Conservation (phyloP, 2,113 vertebrate species). For the Colossoma macropomum region DNA sequence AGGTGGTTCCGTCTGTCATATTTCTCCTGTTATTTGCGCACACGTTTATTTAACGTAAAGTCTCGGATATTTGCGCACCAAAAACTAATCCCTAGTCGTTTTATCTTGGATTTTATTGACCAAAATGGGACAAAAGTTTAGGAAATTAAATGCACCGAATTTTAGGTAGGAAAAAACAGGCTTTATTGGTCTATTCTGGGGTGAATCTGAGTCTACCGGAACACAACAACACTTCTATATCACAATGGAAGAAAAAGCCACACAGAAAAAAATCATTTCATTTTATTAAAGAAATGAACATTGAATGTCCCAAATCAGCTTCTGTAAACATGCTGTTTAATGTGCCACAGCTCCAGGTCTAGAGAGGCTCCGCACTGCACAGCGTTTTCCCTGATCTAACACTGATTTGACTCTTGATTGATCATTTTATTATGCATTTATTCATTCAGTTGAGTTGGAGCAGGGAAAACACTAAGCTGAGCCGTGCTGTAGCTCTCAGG, state of each 20-base stretch:
- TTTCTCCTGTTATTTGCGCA: conserved; percentile 15
- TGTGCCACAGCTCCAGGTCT: background rate
- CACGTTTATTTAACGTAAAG: background rate
- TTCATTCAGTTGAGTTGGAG: too few species aligned
- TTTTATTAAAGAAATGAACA: conserved; percentile 16
- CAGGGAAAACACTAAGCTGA: too few species aligned
- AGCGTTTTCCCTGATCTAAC: too few species aligned
- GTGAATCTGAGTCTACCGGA: background rate
- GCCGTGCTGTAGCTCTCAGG: too few species aligned
- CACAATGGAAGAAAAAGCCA: too few species aligned
- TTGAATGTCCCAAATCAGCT: background rate
- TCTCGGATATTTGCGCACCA: background rate
- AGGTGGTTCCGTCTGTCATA: conserved; percentile 21
- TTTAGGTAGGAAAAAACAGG: background rate
- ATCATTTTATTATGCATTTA: too few species aligned
- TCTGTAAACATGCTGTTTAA: background rate
- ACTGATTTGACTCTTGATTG: too few species aligned
- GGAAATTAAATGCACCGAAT: background rate
- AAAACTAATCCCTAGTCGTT: background rate
- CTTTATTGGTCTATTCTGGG: background rate
- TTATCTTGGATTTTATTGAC: background rate
- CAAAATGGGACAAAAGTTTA: background rate
- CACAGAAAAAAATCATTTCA: background rate
- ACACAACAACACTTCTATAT: too few species aligned
- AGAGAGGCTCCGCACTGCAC: too few species aligned